Evolutionary conservation across 2,113 vertebrate species (phyloP), one percentile per base, ranked within the genome.

Genomic region (Grantiella picta): DNA sequence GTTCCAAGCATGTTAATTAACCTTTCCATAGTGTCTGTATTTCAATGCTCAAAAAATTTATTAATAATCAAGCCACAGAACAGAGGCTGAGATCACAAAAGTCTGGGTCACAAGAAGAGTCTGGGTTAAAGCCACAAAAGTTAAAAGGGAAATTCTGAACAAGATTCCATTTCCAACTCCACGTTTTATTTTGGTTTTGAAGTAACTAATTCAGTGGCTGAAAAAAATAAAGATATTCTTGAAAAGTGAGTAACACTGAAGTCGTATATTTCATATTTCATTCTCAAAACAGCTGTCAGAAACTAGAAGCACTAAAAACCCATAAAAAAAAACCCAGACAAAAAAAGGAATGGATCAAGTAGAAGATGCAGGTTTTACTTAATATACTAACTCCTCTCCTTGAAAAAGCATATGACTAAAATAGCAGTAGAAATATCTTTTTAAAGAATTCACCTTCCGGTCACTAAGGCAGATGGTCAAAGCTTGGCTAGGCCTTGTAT

Each of bases 41-140:
- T 65, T 85, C 72, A 91, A 27, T 50, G 29, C 36, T 65, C 10
- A 7, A 87, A 89, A 92, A 71, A 69, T 5, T 57, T 80, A 42
- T 78, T 87, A 87, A 94, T 88, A 93, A 72, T 80, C 38, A 81
- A 95, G 64, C 68, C 82, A 56, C 82, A 94, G 70, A 87, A 52
- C 8, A 3, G 24, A 73, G 59, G 33, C 38, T 92, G 92, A 88
- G 70, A 76, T 94, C 71, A 91, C 22, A 81, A 31, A 31, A 79
- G 13, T 78, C 76, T 84, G 76, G 64, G 23, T 81, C 91, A 69
- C 40, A 77, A 82, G 35, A 85, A 69, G 7, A 78, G 36, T 42
- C 70, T 87, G 45, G 4, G 36, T 65, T 82, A 89, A 91, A 87
- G 45, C 47, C 88, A 73, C 33, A 40, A 10, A 93, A 73, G 35